Percentiles rank a stretch among this genome's conserved stretches.
These are phyloP conservation scores for Lophura swinhoii DNA, from an alignment of 2,797 vertebrate species.

Conservation along the genomic window DNA sequence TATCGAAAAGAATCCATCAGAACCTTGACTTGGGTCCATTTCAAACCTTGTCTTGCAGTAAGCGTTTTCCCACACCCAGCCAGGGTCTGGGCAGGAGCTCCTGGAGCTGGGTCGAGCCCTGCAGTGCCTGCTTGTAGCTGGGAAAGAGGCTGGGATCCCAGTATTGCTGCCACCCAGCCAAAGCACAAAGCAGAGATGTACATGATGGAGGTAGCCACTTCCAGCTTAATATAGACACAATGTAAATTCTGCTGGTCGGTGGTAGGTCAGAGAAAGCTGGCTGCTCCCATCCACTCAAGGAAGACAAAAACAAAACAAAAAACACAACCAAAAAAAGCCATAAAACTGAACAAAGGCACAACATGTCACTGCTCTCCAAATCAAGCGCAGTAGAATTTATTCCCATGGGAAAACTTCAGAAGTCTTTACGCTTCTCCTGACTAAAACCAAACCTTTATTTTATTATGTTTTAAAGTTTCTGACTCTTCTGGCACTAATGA, in stretches of 20 bases:
- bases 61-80: accelerated
- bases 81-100: accelerated
- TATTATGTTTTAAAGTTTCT: background rate
- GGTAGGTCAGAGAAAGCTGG: background rate
- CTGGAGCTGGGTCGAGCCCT: accelerated
- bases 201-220: background rate
- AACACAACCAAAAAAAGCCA: accelerated
- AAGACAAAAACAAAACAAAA: background rate
- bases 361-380: background rate
- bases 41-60: background rate
- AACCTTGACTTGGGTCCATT: background rate
- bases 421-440: background rate
- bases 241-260: background rate
- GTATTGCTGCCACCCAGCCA: background rate
- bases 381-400: background rate
- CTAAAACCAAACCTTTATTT: background rate
- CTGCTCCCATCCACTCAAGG: background rate
- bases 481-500: background rate
- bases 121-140: background rate
- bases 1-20: background rate
- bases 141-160: background rate
- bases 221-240: background rate
- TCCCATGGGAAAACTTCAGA: background rate
- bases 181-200: background rate
- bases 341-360: background rate